These are phyloP conservation scores for Theocolax elegans DNA, from an alignment of 1,140 invertebrate species.

Conservation along the genomic window DNA sequence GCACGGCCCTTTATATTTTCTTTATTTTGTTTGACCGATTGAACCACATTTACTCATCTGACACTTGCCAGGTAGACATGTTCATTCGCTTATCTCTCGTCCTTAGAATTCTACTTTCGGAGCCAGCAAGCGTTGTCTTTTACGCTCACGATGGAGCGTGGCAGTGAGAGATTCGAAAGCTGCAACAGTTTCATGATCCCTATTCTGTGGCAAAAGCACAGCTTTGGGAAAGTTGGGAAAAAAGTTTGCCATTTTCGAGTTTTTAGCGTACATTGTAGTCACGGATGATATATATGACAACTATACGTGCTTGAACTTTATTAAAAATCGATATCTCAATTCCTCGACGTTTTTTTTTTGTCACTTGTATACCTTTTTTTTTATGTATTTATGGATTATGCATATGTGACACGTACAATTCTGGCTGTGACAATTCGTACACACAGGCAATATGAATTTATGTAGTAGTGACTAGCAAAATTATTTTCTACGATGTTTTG, in stretches of 20 bases:
- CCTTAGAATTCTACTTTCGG: not conserved
- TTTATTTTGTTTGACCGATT: not conserved
- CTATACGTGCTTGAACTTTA: constrained; percentile 3
- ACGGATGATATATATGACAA: not conserved
- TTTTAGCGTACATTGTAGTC: not conserved
- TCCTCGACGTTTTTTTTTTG: not conserved
- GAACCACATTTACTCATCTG: too few relatives aligned
- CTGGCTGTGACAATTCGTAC: too few relatives aligned
- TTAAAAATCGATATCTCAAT: constrained; percentile 28
- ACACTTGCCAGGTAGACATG: too few relatives aligned
- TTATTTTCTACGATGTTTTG: too few relatives aligned
- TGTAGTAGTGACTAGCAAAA: too few relatives aligned
- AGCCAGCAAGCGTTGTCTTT: not conserved
- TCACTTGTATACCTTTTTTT: not conserved
- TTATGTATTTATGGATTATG: not conserved
- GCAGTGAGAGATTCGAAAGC: constrained; percentile 30
- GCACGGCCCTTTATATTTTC: not conserved
- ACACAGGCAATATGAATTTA: too few relatives aligned
- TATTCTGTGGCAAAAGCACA: too few relatives aligned
- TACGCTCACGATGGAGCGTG: not conserved
- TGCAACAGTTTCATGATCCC: too few relatives aligned
- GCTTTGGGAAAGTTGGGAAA: too few relatives aligned
- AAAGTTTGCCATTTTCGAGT: not conserved
- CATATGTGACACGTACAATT: too few relatives aligned
- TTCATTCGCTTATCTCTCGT: constrained; percentile 1